These are phyloP conservation scores for Rutilus rutilus DNA, from an alignment of 2,113 vertebrate species.

Conservation along the genomic window DNA sequence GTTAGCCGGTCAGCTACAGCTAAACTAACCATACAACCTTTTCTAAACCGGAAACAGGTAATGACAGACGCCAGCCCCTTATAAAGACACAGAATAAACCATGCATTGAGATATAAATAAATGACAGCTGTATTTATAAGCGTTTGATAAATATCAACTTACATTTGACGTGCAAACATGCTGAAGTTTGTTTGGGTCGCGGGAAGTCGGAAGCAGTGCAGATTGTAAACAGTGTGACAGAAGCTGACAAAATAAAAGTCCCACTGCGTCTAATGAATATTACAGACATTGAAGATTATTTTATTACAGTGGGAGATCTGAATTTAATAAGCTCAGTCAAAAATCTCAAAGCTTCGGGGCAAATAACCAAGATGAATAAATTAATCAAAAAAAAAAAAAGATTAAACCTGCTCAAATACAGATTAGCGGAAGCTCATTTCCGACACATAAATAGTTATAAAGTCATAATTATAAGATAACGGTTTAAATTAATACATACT, in stretches of 20 bases:
- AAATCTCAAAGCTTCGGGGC: not conserved
- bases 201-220: constrained; percentile 28
- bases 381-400: not conserved
- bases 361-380: not conserved
- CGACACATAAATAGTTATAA: too few species aligned
- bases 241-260: constrained; percentile 45
- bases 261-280: not conserved
- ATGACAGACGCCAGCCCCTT: not conserved
- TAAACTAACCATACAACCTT: not conserved
- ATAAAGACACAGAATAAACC: not conserved
- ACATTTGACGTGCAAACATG: constrained; percentile 25
- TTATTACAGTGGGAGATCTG: not conserved
- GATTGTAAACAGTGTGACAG: not conserved
- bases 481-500: too few species aligned
- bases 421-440: not conserved
- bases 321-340: not conserved
- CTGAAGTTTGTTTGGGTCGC: constrained; percentile 16
- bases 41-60: not conserved
- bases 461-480: too few species aligned
- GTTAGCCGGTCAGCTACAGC: constrained; percentile 17
- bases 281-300: not conserved
- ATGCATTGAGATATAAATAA: not conserved
- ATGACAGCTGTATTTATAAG: not conserved
- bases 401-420: not conserved
- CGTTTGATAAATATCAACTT: constrained; percentile 26